Evolutionary conservation across 2,888 invertebrate genomes (phyloP).

Genomic region (Drosophila prolongata): DNA sequence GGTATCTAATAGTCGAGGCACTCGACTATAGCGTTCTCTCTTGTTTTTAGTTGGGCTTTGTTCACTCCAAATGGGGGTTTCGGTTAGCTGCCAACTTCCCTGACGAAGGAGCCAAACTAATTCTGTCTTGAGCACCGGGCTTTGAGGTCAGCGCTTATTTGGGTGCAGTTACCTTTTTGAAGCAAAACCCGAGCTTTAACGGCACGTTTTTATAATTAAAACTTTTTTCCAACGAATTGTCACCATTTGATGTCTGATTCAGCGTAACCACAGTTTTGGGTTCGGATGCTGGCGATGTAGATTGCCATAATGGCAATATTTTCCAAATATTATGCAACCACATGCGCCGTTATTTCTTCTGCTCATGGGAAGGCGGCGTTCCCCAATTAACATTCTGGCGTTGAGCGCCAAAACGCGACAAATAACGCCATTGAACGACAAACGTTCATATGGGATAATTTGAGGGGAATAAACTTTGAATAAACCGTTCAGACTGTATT

Average conservation of each 20-base stretch:
- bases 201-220: constrained; percentile 47
- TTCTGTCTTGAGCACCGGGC: constrained; percentile 4
- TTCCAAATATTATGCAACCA: constrained; percentile 26
- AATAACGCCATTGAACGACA: neutral
- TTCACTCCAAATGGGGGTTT: too few species aligned
- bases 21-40: too few species aligned
- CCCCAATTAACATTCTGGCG: constrained; percentile 26
- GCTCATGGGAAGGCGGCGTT: constrained; percentile 3
- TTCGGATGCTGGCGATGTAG: constrained; percentile 21
- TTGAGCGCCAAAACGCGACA: neutral
- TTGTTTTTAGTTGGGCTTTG: too few species aligned
- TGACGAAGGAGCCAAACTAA: constrained; percentile 18
- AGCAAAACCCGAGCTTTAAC: constrained; percentile 17
- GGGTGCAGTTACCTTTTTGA: constrained; percentile 37
- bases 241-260: constrained; percentile 34
- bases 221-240: constrained; percentile 29
- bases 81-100: too few species aligned
- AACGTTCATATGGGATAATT: neutral
- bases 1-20: too few species aligned
- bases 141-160: constrained; percentile 33
- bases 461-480: constrained; percentile 20
- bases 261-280: neutral
- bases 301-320: constrained; percentile 24
- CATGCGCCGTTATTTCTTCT: constrained; percentile 24
- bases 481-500: neutral